phyloP scores from a whole-genome alignment of 2,797 vertebrate genomes.

The Coregonus suidteri region DNA sequence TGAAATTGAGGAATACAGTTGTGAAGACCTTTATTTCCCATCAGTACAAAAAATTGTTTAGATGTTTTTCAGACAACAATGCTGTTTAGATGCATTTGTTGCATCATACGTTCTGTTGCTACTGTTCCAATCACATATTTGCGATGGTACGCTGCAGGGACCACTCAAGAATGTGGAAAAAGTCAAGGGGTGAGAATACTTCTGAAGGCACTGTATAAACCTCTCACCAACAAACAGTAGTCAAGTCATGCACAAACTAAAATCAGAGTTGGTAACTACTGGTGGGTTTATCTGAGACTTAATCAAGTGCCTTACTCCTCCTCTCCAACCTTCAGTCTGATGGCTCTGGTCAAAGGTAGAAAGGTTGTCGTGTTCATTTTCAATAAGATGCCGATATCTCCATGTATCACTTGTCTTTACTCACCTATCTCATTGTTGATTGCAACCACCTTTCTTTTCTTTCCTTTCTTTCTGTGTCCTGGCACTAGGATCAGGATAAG shows the following conservation, averaged over 20 bases:
- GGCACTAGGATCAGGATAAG: slow-evolving; percentile 24
- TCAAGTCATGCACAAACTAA: neutral
- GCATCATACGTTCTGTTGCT: no score
- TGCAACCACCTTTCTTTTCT: slow-evolving; percentile 7
- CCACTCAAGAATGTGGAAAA: no score
- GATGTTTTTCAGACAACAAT: no score
- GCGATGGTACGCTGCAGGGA: no score
- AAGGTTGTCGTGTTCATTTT: neutral
- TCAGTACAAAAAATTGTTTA: no score
- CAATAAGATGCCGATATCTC: neutral
- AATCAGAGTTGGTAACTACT: neutral
- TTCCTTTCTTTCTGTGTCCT: neutral
- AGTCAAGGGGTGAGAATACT: no score
- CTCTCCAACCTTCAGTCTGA: neutral
- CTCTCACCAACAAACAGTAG: no score
- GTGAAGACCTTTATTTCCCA: no score
- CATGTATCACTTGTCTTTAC: slow-evolving; percentile 20
- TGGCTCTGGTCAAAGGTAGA: neutral
- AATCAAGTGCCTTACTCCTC: neutral
- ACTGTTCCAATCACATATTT: no score
- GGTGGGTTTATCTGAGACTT: neutral
- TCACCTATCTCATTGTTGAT: slow-evolving; percentile 19
- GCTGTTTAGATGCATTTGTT: no score
- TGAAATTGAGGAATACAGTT: no score
- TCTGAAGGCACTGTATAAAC: no score